Evolutionary conservation across 2,888 invertebrate species (phyloP), one percentile per base, ranked within the genome.

Genomic region (Tinea semifulvella): DNA sequence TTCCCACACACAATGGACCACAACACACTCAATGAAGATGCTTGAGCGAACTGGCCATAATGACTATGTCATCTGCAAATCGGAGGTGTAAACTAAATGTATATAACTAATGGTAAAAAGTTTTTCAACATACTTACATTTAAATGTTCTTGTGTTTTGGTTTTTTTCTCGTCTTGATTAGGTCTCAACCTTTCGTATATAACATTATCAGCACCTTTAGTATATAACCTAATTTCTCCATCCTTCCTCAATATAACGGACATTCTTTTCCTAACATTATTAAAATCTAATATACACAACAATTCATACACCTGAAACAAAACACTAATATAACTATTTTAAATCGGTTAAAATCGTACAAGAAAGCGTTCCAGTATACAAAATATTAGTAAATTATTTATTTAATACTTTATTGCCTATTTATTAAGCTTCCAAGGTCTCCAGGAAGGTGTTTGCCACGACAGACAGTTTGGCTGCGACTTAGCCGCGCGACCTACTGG

Each of bases 201-300:
- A 58, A 98, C 95, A 79, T 94, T 96, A 82, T 99, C 99, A 50
- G 98, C 98, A 54, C 97, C 98, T 84, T 99, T 99, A 74, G 98
- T 98, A 74, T 93, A 96, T 62, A 99, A 85, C 66, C 90, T 86
- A 61, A 94, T 85, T 66, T 88, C 87, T 53, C 91, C 90, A 68
- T 92, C 90, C 68, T 86, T 88, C 62, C 92, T 85, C 60, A 95
- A 81, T 66, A 95, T 92, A 61, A 98, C 98, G 54, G 98, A 98
- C 99, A 99, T 99, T 68, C 99, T 85, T 83, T 99, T 99, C 57
- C 99, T 86, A 56, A 96, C 94, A 83, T 99, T 99, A 85, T 99
- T 98, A 83, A 99, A 99, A 84, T 99, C 99, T 64, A 99, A 87
- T 75, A 99, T 99, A 76, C 95, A 95, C 56, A 99, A 84, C 58